These are phyloP conservation scores for Grantiella picta DNA, from an alignment of 2,113 vertebrate species.

Conservation along the genomic window DNA sequence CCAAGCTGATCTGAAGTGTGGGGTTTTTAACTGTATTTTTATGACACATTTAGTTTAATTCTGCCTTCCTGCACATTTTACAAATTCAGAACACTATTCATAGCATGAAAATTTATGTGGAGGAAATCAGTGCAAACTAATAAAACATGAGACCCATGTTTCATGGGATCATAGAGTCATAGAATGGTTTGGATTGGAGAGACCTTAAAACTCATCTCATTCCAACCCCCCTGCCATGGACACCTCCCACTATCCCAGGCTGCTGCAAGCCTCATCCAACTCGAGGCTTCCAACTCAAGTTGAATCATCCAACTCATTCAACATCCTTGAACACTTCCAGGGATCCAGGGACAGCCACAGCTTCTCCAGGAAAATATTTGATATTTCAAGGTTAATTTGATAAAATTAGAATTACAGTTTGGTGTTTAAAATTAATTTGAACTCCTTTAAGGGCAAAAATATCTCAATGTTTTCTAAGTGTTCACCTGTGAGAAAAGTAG, in stretches of 20 bases:
- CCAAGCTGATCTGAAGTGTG: background rate
- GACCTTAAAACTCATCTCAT: background rate
- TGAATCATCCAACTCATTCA: too few species aligned
- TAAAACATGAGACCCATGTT: accelerated
- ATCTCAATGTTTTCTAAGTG: background rate
- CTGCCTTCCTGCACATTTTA: background rate
- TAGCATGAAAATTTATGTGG: background rate
- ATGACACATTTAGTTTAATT: background rate
- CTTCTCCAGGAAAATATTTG: background rate
- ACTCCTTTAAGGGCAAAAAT: background rate
- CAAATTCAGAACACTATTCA: background rate
- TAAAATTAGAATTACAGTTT: background rate
- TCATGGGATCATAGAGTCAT: background rate
- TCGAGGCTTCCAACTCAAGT: too few species aligned
- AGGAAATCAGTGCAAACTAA: background rate
- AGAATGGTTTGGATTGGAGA: background rate
- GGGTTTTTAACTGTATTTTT: background rate
- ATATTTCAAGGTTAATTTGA: background rate
- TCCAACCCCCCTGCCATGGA: background rate
- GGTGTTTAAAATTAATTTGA: background rate
- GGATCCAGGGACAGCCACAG: background rate
- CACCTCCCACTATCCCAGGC: background rate
- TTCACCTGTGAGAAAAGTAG: background rate
- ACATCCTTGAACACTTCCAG: background rate
- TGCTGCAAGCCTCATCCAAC: background rate